These are phyloP conservation scores for Eremobia ochroleuca DNA, from an alignment of 2,888 invertebrate species.

Conservation along the genomic window DNA sequence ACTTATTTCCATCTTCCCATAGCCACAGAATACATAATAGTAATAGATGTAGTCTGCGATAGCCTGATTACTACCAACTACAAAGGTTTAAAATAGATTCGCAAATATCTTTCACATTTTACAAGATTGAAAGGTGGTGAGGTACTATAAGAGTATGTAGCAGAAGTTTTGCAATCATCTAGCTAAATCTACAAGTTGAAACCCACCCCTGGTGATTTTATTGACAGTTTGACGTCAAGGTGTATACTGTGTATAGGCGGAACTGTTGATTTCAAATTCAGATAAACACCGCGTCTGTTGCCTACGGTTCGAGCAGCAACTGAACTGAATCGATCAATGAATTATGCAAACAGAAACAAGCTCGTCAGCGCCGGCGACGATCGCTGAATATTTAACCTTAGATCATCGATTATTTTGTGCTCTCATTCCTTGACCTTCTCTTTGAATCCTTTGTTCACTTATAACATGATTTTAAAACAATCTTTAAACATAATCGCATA, in stretches of 20 bases:
- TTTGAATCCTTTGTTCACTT: constrained; percentile 48
- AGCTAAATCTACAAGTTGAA: neutral
- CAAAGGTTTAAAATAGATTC: constrained; percentile 31
- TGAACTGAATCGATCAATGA: constrained; percentile 82
- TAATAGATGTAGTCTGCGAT: neutral
- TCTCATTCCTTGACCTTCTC: constrained; percentile 76
- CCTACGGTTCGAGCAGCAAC: constrained; percentile 70
- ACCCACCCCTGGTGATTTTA: constrained; percentile 12
- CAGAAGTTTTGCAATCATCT: constrained; percentile 10
- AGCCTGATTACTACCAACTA: constrained; percentile 23
- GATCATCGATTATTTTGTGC: constrained; percentile 78
- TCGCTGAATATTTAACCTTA: constrained; percentile 85
- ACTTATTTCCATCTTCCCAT: constrained; percentile 9
- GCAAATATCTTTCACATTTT: constrained; percentile 26
- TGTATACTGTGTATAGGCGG: constrained; percentile 66
- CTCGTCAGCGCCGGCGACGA: constrained; percentile 72
- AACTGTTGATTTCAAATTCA: constrained; percentile 78
- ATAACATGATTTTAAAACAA: constrained; percentile 39
- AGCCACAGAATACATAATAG: too few species aligned
- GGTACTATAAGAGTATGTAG: neutral
- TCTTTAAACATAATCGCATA: constrained; percentile 39
- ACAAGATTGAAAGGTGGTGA: neutral
- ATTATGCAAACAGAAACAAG: constrained; percentile 84
- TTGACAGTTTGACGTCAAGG: constrained; percentile 71
- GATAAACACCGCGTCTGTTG: constrained; percentile 76